Percentiles rank a stretch among this genome's conserved stretches.
Conservation (phyloP, 1,140 invertebrate species). For the Conus betulinus region DNA sequence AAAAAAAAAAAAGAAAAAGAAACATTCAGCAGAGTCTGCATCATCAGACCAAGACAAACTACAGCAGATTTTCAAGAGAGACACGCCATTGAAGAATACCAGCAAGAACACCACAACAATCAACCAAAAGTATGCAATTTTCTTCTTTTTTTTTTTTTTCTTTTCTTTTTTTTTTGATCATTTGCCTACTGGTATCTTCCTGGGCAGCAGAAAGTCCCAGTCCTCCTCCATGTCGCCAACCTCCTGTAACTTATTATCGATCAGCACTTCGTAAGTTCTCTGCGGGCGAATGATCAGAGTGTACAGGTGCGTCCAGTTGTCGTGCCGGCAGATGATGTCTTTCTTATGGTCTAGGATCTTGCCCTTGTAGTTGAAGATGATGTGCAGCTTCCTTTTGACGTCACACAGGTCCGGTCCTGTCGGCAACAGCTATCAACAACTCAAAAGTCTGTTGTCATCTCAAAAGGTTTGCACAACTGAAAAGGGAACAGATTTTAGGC, state of each 20-base stretch:
- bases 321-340: background rate
- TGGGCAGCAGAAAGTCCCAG: background rate
- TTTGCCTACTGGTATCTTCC: slow-evolving; percentile 2
- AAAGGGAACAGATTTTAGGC: too few relatives aligned
- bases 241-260: background rate
- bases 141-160: background rate
- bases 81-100: too few relatives aligned
- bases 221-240: background rate
- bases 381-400: background rate
- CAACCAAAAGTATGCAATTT: too few relatives aligned
- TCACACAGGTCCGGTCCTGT: background rate
- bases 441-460: background rate
- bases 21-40: too few relatives aligned
- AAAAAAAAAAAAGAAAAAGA: too few relatives aligned
- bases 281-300: background rate
- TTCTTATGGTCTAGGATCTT: background rate
- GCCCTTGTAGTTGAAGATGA: slow-evolving; percentile 1
- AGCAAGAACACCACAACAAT: too few relatives aligned
- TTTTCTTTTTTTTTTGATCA: background rate
- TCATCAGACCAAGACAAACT: too few relatives aligned
- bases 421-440: background rate
- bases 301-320: background rate
- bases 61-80: too few relatives aligned
- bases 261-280: background rate
- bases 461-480: too few relatives aligned